Evolutionary conservation across 2,888 invertebrate species (phyloP).

Genomic region (Philonicus albiceps): DNA sequence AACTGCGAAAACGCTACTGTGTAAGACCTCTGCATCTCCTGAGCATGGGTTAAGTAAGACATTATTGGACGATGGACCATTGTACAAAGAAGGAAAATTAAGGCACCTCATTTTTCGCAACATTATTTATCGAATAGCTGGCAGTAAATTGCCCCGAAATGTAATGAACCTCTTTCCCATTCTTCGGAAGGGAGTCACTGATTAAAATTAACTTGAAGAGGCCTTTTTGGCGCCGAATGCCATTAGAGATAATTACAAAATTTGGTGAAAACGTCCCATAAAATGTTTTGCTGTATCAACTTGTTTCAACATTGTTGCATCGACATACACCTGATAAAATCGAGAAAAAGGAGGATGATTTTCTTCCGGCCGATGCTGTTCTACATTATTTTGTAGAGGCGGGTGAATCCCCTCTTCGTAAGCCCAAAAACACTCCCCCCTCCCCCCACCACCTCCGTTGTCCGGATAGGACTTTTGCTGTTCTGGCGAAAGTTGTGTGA

Average conservation of each 20-base stretch:
- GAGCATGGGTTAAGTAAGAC: background rate
- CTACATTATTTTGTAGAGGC: background rate
- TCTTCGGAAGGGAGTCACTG: background rate
- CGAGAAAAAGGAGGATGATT: background rate
- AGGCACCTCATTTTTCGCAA: background rate
- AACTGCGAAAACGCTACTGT: background rate
- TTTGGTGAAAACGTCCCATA: background rate
- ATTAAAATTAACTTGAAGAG: background rate
- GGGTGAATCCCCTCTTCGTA: background rate
- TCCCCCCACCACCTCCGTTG: too few species aligned
- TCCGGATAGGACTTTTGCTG: background rate
- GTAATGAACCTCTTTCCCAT: background rate
- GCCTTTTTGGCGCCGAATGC: background rate
- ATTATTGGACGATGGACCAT: background rate
- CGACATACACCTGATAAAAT: background rate
- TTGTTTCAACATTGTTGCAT: conserved; percentile 4
- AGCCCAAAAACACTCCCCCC: background rate
- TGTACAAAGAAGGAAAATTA: background rate
- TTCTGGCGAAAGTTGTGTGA: background rate
- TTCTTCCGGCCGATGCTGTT: background rate
- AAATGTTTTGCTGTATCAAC: background rate
- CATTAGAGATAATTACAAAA: background rate
- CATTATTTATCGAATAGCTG: background rate
- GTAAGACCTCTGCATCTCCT: background rate
- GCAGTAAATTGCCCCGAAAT: background rate